phyloP scores from a whole-genome alignment of 2,888 invertebrate genomes.

The Thymelicus acteon region DNA sequence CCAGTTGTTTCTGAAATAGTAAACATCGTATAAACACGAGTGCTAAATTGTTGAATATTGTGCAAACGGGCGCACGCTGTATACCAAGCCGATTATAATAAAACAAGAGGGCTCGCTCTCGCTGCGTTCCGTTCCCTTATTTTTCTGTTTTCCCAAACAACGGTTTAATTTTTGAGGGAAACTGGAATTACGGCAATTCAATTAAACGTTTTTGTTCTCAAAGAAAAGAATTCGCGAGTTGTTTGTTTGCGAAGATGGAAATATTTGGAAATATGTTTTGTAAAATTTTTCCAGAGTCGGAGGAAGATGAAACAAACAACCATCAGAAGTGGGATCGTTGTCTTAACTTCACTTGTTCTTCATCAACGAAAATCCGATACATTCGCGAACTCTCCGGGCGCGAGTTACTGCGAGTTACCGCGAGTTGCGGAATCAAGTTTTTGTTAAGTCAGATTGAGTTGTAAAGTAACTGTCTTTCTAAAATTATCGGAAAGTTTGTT shows the following conservation, averaged over 20 bases:
- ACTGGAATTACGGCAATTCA: slow-evolving; percentile 31
- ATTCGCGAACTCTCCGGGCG: slow-evolving; percentile 9
- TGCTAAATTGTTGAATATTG: background rate
- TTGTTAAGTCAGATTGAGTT: slow-evolving; percentile 27
- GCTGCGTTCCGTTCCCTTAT: slow-evolving; percentile 19
- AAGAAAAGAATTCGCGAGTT: slow-evolving; percentile 24
- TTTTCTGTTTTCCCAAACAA: slow-evolving; percentile 32
- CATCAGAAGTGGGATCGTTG: slow-evolving; percentile 11
- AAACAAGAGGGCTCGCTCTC: slow-evolving; percentile 13
- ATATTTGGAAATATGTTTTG: slow-evolving; percentile 22
- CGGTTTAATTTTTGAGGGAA: slow-evolving; percentile 35
- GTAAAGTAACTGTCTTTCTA: background rate
- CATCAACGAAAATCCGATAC: slow-evolving; percentile 31
- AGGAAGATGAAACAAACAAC: slow-evolving; percentile 2
- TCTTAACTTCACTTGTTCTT: slow-evolving; percentile 16
- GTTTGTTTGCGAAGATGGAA: slow-evolving; percentile 29
- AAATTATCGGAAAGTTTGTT: slow-evolving; percentile 6
- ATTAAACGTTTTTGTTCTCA: slow-evolving; percentile 32
- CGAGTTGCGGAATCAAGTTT: slow-evolving; percentile 20
- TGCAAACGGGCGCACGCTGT: slow-evolving; percentile 3
- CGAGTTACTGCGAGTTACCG: slow-evolving; percentile 7
- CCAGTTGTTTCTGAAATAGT: too few relatives aligned
- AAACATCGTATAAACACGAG: background rate
- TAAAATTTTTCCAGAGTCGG: background rate
- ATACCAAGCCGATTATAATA: slow-evolving; percentile 27